phyloP scores from a whole-genome alignment of 1,140 invertebrate species.

The Tetraneura akinire region DNA sequence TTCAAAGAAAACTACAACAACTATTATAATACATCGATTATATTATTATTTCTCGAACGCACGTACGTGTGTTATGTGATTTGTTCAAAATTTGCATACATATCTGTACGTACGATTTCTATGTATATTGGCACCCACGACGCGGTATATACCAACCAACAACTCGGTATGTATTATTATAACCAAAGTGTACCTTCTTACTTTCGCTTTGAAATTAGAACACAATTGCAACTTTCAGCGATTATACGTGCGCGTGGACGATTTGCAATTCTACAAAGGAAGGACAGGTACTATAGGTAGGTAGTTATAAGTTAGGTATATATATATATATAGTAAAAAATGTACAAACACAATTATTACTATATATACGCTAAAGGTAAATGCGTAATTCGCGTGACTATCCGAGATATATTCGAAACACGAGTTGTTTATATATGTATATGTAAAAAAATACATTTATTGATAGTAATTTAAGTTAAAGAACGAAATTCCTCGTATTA shows the following conservation, averaged over 20 bases:
- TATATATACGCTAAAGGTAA: not conserved
- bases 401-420: not conserved
- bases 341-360: not conserved
- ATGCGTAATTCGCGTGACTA: conserved; percentile 13
- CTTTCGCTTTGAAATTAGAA: conserved; percentile 26
- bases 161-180: not conserved
- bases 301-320: not conserved
- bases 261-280: not conserved
- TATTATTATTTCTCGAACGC: too few relatives aligned
- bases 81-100: too few relatives aligned
- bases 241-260: not conserved
- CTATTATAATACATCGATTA: too few relatives aligned
- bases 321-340: not conserved
- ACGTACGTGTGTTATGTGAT: too few relatives aligned
- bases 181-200: not conserved
- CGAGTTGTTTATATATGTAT: not conserved
- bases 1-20: conserved; percentile 13
- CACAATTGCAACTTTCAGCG: not conserved
- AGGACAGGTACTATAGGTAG: not conserved
- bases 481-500: not conserved
- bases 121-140: too few relatives aligned
- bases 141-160: too few relatives aligned
- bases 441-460: not conserved
- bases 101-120: too few relatives aligned
- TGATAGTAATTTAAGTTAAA: not conserved